Evolutionary conservation across 2,888 invertebrate species (phyloP), one percentile per base, ranked within the genome.

Genomic region (Hemaris fuciformis): DNA sequence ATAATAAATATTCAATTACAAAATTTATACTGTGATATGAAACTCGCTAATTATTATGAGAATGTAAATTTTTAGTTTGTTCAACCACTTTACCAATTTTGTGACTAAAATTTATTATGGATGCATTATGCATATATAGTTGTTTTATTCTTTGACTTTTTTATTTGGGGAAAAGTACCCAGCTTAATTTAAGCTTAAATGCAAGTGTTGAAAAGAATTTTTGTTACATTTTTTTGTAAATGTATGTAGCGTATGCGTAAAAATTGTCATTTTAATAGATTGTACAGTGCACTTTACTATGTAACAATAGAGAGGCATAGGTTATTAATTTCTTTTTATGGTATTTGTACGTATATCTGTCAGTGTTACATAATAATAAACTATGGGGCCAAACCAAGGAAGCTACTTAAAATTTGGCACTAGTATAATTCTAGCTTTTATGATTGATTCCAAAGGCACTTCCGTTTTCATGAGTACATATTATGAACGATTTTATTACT

Each of bases 11-110:
- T 38, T 15, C 41, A 25, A 48, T 25, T 22, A 41, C 41, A 38
- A 67, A 81, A 73, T 78, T 70, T 46, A 78, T 81, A 78, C 85
- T 85, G 85, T 85, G 85, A 85, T 85, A 85, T 77, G 72, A 75
- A 72, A 79, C 76, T 73, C 74, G 78, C 72, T 74, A 72, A 64
- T 59, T 48, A 60, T 31, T 31, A 53, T 53, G 53, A 27, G 53
- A 18, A 27, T 53, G 53, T 31, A 20, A 45, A 27, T 22, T 59
- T 59, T 34, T n/a, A 7, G 31, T 45, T 31, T 46, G 34, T 31
- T 18, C 46, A 31, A 45, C 59, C 23, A 18, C n/a, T 20, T 43
- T 43, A 43, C 20, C 3, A 43, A 18, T 53, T 25, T 48, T 53
- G 18, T 15, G 18, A 31, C 53, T 6, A 18, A 7, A 31, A 31